phyloP scores from a whole-genome alignment of 2,888 invertebrate species.

The Anthoptus insignis region DNA sequence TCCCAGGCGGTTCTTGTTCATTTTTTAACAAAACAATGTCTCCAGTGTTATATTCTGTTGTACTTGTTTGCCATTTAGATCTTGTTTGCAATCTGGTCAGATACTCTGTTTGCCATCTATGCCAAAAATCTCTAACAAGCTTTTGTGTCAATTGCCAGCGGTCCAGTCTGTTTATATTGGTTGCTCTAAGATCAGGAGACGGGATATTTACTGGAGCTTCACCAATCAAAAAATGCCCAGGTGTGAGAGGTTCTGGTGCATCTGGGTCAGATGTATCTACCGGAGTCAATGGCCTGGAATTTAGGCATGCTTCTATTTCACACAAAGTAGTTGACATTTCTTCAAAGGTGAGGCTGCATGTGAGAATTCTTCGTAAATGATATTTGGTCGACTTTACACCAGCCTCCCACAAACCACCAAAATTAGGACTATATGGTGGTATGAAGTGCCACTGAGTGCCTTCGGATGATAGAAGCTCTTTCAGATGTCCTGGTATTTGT shows the following conservation, averaged over 20 bases:
- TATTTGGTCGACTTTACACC: too few species aligned
- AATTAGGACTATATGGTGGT: constrained; percentile 44
- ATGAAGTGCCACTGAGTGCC: constrained; percentile 50
- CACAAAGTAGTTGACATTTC: constrained; percentile 24
- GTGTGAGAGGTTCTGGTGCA: not conserved
- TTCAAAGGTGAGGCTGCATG: constrained; percentile 18
- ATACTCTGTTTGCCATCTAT: constrained; percentile 43
- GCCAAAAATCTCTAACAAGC: not conserved
- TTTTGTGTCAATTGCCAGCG: constrained; percentile 51
- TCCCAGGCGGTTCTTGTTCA: not conserved
- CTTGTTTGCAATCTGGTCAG: constrained; percentile 28
- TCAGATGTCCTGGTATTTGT: too few species aligned
- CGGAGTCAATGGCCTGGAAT: constrained; percentile 26
- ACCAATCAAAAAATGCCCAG: constrained; percentile 28
- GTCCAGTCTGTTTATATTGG: constrained; percentile 27
- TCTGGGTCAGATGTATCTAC: constrained; percentile 16
- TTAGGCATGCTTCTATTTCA: constrained; percentile 29
- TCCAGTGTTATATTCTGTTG: too few species aligned
- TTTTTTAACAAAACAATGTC: not conserved
- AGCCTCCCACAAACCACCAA: constrained; percentile 52
- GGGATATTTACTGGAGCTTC: constrained; percentile 25
- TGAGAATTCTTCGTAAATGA: too few species aligned
- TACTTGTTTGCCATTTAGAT: too few species aligned
- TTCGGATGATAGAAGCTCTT: too few species aligned
- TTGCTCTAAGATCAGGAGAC: constrained; percentile 13